Conservation (phyloP, 2,888 invertebrate genomes). For the Autographa pulchrina region DNA sequence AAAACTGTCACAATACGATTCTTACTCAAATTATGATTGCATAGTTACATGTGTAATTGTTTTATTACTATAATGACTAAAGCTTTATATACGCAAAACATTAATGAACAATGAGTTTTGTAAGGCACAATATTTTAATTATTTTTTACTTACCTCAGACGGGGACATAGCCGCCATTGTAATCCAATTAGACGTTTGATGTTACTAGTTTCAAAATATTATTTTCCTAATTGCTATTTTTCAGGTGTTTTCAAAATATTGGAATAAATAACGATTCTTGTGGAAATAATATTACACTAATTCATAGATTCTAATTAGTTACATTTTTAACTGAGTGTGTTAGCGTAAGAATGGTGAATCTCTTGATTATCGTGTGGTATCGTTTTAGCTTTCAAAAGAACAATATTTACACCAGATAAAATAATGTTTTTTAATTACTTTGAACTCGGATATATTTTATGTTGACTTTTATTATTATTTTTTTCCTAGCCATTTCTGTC, state of each 20-base stretch:
- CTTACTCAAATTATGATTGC: conserved; percentile 19
- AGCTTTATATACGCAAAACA: conserved; percentile 14
- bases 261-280: too few relatives aligned
- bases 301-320: too few relatives aligned
- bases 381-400: too few relatives aligned
- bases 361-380: too few relatives aligned
- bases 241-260: background rate
- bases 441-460: too few relatives aligned
- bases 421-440: too few relatives aligned
- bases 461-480: too few relatives aligned
- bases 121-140: conserved; percentile 63
- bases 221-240: background rate
- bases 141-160: conserved; percentile 91
- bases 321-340: too few relatives aligned
- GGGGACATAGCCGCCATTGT: conserved; percentile 94
- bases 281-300: too few relatives aligned
- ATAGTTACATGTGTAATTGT: conserved; percentile 7
- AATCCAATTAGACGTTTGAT: conserved; percentile 85
- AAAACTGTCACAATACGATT: conserved; percentile 57
- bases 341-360: too few relatives aligned
- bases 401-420: too few relatives aligned
- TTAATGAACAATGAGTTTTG: conserved; percentile 20
- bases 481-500: too few relatives aligned
- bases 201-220: conserved; percentile 71
- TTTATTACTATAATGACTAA: conserved; percentile 19